Conservation (phyloP, 1,140 invertebrate species). For the Bemisia tabaci region DNA sequence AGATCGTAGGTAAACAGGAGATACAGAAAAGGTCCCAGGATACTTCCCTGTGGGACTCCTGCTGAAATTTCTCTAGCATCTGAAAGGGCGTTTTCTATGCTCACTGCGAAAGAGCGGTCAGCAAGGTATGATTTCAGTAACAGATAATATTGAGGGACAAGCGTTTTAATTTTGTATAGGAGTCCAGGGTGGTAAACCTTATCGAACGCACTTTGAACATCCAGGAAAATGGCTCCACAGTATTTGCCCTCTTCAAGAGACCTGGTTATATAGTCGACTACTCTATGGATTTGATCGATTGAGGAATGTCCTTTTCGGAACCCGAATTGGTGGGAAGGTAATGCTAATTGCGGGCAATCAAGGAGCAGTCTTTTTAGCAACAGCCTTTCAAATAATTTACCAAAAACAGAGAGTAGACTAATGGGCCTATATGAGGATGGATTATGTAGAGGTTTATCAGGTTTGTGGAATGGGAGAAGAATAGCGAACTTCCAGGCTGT, state of each 20-base stretch:
- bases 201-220: slow-evolving; percentile 32
- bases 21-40: slow-evolving; percentile 9
- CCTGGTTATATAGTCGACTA: slow-evolving; percentile 26
- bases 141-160: slow-evolving; percentile 3
- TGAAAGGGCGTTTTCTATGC: slow-evolving; percentile 1
- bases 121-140: slow-evolving; percentile 11
- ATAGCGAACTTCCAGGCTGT: slow-evolving; percentile 27
- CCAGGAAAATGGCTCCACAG: slow-evolving; percentile 26
- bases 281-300: slow-evolving; percentile 26
- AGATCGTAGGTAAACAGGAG: slow-evolving; percentile 8
- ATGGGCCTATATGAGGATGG: slow-evolving; percentile 28
- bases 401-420: slow-evolving; percentile 23
- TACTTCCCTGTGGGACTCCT: slow-evolving; percentile 15
- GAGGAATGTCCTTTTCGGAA: slow-evolving; percentile 28
- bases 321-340: slow-evolving; percentile 26
- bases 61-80: background rate
- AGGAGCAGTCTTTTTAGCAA: slow-evolving; percentile 20
- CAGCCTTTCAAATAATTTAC: slow-evolving; percentile 25
- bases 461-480: slow-evolving; percentile 29
- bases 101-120: slow-evolving; percentile 5
- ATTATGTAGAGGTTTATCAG: slow-evolving; percentile 24
- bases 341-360: background rate
- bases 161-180: slow-evolving; percentile 23
- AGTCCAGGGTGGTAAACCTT: slow-evolving; percentile 28
- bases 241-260: slow-evolving; percentile 26